Percentiles rank a stretch among this genome's conserved stretches.
These are phyloP conservation scores for Cryptoprocta ferox DNA, from an alignment of 2,797 vertebrate genomes.

Conservation along the genomic window DNA sequence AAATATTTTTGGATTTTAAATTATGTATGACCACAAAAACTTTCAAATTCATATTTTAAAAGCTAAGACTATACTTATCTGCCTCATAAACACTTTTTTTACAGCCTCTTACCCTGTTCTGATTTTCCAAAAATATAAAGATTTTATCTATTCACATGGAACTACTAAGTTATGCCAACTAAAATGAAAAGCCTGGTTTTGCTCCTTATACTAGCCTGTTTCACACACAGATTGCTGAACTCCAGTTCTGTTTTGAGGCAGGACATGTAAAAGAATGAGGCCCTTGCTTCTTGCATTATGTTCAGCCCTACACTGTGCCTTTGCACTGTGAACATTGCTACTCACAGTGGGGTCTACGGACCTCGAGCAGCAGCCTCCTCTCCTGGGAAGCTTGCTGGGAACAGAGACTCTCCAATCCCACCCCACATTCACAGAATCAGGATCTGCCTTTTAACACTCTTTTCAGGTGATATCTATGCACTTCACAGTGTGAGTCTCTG, in stretches of 20 bases:
- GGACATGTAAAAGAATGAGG: neutral
- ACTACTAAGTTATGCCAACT: neutral
- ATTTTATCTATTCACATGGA: neutral
- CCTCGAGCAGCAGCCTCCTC: neutral
- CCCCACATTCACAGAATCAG: neutral
- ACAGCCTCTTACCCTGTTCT: neutral
- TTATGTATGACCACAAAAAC: neutral
- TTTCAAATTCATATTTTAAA: slow-evolving; percentile 17
- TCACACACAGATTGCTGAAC: neutral
- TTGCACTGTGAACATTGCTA: neutral
- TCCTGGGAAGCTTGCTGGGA: neutral
- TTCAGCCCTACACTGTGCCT: neutral
- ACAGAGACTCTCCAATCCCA: neutral
- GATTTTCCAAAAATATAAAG: slow-evolving; percentile 9
- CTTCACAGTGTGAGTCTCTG: neutral
- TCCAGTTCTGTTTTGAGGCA: neutral
- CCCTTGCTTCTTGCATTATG: neutral
- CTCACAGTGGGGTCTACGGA: neutral
- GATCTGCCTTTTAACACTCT: neutral
- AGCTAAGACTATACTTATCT: neutral
- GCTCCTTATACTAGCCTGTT: neutral
- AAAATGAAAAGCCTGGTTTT: neutral
- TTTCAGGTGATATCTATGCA: fast-evolving
- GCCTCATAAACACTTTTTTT: neutral
- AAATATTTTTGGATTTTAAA: slow-evolving; percentile 23